Base-by-base conservation (phyloP, 2,113 vertebrate species). In the Lagopus muta region DNA sequence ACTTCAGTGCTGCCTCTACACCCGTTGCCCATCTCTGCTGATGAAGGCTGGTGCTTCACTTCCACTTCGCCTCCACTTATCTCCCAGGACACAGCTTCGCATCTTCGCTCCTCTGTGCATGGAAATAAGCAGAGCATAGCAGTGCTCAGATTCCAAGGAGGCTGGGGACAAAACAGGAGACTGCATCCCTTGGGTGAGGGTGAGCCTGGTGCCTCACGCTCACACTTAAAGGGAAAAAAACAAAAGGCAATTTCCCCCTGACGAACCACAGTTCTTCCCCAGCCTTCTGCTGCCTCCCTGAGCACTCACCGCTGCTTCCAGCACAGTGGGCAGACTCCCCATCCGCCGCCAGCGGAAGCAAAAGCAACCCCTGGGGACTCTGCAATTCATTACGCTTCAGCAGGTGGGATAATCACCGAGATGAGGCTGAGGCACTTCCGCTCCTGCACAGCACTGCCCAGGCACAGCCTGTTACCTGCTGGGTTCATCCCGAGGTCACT, bases 311-410 rank as follows among this genome's bases (percentile, higher is more conserved):
- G 36, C 47, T 79, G 82, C 58, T 92, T 0, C 80, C 70, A 82
- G 71, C 27, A 10, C 2, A 1, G 34, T 45, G 61, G 45, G 6
- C 24, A 78, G 0, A 0, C 24, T 81, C 50, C 58, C 43, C 32
- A 1, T 54, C 80, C 0, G 0, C 0, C 2, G 21, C 64, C 52
- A 19, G 36, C 0, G 0, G 78, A 90, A 84, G 30, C 0, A 3
- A 81, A 61, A 52, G 57, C 28, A 71, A 86, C 48, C 24, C 40
- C 61, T 42, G 47, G n/a, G 34, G 55, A 89, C 40, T n/a, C 34
- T 86, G 42, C 55, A 27, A 67, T 94, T 84, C 92, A 65, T 78
- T 77, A 75, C 0, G 1, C 84, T 84, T 89, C 87, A 92, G 9
- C 1, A 11, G 11, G 8, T 62, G 61, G 15, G 47, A 81, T 96